Conservation (phyloP, 1,140 invertebrate genomes). For the Alviniconcha marisindica region DNA sequence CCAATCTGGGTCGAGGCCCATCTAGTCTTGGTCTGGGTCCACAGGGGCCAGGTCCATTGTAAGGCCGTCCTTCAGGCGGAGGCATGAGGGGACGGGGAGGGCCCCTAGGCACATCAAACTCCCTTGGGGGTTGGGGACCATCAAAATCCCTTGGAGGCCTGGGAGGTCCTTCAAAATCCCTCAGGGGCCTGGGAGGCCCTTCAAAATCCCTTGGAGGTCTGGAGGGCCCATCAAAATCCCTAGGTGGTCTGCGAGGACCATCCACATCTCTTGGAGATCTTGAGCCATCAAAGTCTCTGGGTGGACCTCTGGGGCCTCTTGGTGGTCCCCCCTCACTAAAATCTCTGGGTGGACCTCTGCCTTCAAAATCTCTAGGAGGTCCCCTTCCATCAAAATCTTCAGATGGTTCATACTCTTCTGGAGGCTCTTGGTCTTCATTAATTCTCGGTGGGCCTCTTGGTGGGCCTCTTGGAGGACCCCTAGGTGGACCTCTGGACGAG, state of each 20-base stretch:
- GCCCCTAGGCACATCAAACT: slow-evolving; percentile 10
- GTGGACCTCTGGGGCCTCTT: slow-evolving; percentile 21
- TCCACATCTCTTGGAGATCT: slow-evolving; percentile 18
- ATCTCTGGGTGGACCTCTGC: slow-evolving; percentile 28
- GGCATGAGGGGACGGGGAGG: not conserved
- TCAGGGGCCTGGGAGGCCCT: not conserved
- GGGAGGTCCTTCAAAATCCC: slow-evolving; percentile 14
- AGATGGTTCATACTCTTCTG: slow-evolving; percentile 40
- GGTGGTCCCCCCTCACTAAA: slow-evolving; percentile 1
- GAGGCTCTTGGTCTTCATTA: not conserved
- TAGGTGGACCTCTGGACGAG: not conserved
- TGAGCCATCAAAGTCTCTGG: slow-evolving; percentile 24
- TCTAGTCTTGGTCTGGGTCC: slow-evolving; percentile 25
- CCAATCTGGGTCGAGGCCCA: slow-evolving; percentile 9
- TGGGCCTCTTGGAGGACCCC: not conserved
- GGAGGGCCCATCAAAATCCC: slow-evolving; percentile 35
- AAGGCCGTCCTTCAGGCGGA: not conserved
- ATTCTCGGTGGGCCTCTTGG: not conserved
- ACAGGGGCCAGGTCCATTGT: not conserved
- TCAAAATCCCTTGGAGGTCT: not conserved
- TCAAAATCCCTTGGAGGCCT: slow-evolving; percentile 18
- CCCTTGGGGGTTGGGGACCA: slow-evolving; percentile 3
- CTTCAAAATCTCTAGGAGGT: slow-evolving; percentile 31
- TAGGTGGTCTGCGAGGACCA: not conserved
- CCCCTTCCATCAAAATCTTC: slow-evolving; percentile 35